phyloP scores from a whole-genome alignment of 2,113 vertebrate species.

The Eudyptes chrysolophus region DNA sequence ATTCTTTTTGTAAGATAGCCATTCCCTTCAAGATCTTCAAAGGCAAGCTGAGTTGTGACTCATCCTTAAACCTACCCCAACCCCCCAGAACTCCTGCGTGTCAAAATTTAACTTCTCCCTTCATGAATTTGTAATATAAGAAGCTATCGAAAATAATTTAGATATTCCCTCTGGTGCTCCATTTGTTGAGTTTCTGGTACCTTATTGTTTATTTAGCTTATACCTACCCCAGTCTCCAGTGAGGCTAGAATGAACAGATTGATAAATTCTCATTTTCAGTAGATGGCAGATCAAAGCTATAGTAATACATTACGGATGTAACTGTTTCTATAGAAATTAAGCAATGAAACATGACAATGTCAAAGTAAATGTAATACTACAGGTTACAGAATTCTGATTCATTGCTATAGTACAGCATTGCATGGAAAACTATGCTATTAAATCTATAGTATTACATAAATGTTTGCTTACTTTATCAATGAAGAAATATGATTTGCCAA shows the following conservation, averaged over 20 bases:
- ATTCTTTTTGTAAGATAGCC: slow-evolving; percentile 1
- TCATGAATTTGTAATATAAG: neutral
- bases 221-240: neutral
- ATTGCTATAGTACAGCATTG: neutral
- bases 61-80: neutral
- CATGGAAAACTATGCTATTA: neutral
- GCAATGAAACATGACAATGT: neutral
- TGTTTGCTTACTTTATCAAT: neutral
- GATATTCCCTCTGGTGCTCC: neutral
- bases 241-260: neutral
- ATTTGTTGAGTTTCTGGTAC: neutral
- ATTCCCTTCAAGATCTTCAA: slow-evolving; percentile 31
- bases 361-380: neutral
- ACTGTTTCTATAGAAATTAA: neutral
- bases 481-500: neutral
- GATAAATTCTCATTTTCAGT: neutral
- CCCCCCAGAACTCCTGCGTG: neutral
- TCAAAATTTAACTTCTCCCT: neutral
- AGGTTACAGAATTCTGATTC: neutral
- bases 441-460: neutral
- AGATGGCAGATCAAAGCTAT: slow-evolving; percentile 11
- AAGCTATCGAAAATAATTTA: neutral
- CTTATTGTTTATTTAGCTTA: neutral
- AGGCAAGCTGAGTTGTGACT: slow-evolving; percentile 4
- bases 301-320: neutral